Evolutionary conservation across 2,888 invertebrate species (phyloP), one percentile per base, ranked within the genome.

Genomic region (Aspidapion aeneum): DNA sequence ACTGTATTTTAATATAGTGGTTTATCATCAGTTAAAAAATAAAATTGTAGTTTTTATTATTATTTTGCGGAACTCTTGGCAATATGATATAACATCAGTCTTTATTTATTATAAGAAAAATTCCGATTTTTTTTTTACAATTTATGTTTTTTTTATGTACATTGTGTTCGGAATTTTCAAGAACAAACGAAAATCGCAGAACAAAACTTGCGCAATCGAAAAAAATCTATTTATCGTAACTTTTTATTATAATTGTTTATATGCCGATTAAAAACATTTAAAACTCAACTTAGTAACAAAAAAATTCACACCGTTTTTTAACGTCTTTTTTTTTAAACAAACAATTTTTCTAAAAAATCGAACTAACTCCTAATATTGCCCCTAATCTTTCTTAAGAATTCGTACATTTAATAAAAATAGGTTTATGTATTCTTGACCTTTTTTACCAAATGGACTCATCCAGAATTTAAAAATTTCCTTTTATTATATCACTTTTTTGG

Each of bases 81-180:
- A 79, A 79, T 78, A 78, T 78, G 77, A 77, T 74, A 73, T 73
- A 77, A 35, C 73, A 78, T 79, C 79, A 79, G 79, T 79, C 79
- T 79, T 79, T n/a, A n/a, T n/a, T n/a, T n/a, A n/a, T 78, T 78
- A 72, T 74, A 61, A 70, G 68, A 68, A 70, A 72, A 71, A 72
- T 69, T 69, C 71, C 69, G 69, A 70, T 68, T 66, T 61, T 67
- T 70, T 64, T 66, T 66, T 52, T n/a, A 52, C 52, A 52, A 35
- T 35, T 59, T 68, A 59, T 63, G 54, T 22, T 59, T 55, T 55
- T 56, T 35, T 49, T 65, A 58, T 65, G 63, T 61, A 62, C 55
- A 17, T 49, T 35, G 51, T 62, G 16, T 48, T 50, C 51, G 54
- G 58, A 22, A 20, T 50, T 20, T 64, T 57, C 5, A 21, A 16